Evolutionary conservation across 2,113 vertebrate species (phyloP).

Genomic region (Sterna hirundo): DNA sequence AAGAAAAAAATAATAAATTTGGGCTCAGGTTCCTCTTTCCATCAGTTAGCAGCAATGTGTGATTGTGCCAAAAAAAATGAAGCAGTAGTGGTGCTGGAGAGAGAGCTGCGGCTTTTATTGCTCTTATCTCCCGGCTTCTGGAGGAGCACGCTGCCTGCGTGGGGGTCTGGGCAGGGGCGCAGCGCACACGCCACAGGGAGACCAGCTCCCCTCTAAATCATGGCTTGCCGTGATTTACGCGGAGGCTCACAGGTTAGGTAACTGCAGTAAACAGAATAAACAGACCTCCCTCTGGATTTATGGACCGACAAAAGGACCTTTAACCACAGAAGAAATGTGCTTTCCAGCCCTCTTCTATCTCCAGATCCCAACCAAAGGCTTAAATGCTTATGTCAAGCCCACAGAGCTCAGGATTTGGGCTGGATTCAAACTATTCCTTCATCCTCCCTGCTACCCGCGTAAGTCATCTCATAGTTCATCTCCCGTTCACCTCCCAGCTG

Average conservation of each 20-base stretch:
- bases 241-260: slow-evolving; percentile 68
- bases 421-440: slow-evolving; percentile 14
- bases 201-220: slow-evolving; percentile 68
- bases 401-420: neutral
- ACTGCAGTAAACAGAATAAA: slow-evolving; percentile 79
- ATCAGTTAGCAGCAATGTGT: neutral
- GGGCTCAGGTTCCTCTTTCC: neutral
- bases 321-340: slow-evolving; percentile 56
- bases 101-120: neutral
- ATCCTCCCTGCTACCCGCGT: neutral
- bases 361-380: slow-evolving; percentile 39
- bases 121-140: slow-evolving; percentile 56
- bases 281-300: slow-evolving; percentile 71
- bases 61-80: neutral
- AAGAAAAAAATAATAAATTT: too few species aligned
- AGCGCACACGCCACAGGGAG: slow-evolving; percentile 10
- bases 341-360: slow-evolving; percentile 41
- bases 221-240: slow-evolving; percentile 66
- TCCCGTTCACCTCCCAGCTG: neutral
- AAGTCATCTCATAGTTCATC: neutral
- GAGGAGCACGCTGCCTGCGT: slow-evolving; percentile 22
- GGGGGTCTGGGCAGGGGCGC: slow-evolving; percentile 43
- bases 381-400: slow-evolving; percentile 54
- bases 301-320: slow-evolving; percentile 71
- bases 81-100: neutral